Evolutionary conservation across 2,113 vertebrate genomes (phyloP).

Genomic region (Hemibagrus wyckioides): DNA sequence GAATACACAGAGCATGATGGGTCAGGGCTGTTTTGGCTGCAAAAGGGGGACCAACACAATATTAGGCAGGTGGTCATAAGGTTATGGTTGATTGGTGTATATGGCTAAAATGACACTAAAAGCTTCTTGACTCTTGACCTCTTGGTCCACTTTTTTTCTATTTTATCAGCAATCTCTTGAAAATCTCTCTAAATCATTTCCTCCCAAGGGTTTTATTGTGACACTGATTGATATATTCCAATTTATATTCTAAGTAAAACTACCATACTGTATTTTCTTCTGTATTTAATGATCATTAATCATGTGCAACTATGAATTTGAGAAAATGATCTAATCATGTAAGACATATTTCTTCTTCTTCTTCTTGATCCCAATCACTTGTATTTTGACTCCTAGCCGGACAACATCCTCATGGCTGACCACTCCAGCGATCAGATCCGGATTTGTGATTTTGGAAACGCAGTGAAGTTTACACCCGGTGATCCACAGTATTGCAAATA

Average conservation of each 20-base stretch:
- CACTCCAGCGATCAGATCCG: slow-evolving; percentile 83
- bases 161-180: background rate
- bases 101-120: no score
- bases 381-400: slow-evolving; percentile 75
- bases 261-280: background rate
- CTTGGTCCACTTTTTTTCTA: background rate
- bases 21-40: no score
- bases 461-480: slow-evolving; percentile 77
- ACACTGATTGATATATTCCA: background rate
- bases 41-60: no score
- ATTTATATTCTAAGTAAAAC: background rate
- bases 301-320: background rate
- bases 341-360: background rate
- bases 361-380: slow-evolving; percentile 14
- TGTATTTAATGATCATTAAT: background rate
- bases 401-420: slow-evolving; percentile 92
- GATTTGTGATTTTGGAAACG: slow-evolving; percentile 93
- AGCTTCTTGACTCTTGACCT: background rate
- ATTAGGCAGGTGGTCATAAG: no score
- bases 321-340: background rate
- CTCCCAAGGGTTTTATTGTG: background rate
- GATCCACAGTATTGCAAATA: slow-evolving; percentile 93
- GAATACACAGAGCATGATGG: no score
- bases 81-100: no score
- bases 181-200: background rate